Conservation (phyloP, 2,797 vertebrate species). For the Rhincodon typus region DNA sequence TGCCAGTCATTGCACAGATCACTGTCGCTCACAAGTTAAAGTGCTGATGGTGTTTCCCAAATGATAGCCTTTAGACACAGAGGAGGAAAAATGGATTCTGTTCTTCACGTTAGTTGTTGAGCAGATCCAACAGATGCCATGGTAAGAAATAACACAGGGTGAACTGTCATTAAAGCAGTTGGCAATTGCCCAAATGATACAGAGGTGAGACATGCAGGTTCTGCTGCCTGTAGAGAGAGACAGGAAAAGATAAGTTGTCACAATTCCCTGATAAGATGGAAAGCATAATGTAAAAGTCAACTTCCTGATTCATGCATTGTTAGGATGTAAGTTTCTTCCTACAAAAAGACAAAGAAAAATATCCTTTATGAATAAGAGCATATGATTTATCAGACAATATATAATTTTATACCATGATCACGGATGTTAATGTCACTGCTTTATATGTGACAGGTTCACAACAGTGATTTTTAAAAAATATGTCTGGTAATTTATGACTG, state of each 20-base stretch:
- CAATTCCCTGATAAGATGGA: background rate
- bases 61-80: background rate
- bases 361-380: background rate
- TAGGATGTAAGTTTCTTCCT: background rate
- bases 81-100: background rate
- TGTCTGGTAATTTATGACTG: background rate
- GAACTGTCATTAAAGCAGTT: slow-evolving; percentile 23
- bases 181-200: background rate
- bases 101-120: background rate
- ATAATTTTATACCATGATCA: slow-evolving; percentile 24
- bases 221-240: background rate
- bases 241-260: slow-evolving; percentile 4
- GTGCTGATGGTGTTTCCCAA: background rate
- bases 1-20: background rate
- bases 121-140: background rate
- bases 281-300: background rate
- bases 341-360: background rate
- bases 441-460: background rate
- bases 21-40: background rate
- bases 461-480: background rate
- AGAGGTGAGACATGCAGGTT: background rate
- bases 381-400: slow-evolving; percentile 19
- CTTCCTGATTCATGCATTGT: background rate
- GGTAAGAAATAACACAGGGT: background rate
- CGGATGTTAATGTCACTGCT: background rate